Base-by-base conservation (phyloP, 2,797 vertebrate species). In the Nothura maculosa region DNA sequence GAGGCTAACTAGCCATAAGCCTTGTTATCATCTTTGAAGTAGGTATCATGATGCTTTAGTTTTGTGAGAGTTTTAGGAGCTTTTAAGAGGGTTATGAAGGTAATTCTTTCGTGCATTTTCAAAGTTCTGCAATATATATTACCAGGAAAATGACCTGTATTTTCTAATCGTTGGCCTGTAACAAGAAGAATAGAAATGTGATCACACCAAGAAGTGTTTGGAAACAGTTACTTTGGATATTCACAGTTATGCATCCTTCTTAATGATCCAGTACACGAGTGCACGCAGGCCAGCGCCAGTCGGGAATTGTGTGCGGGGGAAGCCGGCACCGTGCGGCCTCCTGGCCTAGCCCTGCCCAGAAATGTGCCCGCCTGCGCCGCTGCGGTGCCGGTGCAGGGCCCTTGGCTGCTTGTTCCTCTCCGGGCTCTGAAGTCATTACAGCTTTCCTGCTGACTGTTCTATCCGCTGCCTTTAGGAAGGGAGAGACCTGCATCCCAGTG, bases 181-280 rank as follows among this genome's bases (percentile, higher is more conserved):
- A 48, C 2, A 60, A 40, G 1, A 5, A 34, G 14, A 64, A 28
- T 25, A n/a, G 74, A 57, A 81, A 45, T 0, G 1, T 36, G 22
- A n/a, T 43, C 3, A 3, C 57, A 36, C 67, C 47, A 16, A 8
- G 17, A 64, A 22, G 40, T 77, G 25, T 77, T 60, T 43, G 79
- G 38, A 27, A 72, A 38, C 63, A 64, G 43, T 0, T 10, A 0
- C 34, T 55, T 54, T 8, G 10, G 11, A 8, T 0, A 0, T 45
- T 80, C 0, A 0, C 64, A 20, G 10, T 70, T 10, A 11, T 67
- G 32, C 68, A 89, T n/a, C 30, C 19, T 91, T 82, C 24, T 0
- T 24, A 63, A 3, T n/a, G 63, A 58, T 17, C 0, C 20, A 50
- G 1, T 13, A 2, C 22, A n/a, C 32, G 43, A 0, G 34, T 66